Evolutionary conservation across 2,113 vertebrate species (phyloP).

Genomic region (Thamnaconus septentrionalis): DNA sequence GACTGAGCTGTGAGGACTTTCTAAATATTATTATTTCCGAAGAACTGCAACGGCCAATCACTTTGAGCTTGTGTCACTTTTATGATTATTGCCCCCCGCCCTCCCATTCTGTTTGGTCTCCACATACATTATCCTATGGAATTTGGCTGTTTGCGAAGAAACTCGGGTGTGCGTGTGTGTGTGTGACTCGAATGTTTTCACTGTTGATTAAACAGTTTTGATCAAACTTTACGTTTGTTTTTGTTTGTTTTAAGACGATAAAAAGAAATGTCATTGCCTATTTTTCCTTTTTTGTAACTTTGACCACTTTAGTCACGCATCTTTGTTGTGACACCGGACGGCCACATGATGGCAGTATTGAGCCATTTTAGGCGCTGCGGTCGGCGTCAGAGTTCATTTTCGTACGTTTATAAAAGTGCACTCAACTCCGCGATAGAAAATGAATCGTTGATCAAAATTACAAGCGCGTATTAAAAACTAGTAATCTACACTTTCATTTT

Average conservation of each 20-base stretch:
- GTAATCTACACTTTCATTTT: not conserved
- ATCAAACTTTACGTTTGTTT: slow-evolving; percentile 24
- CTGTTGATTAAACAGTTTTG: slow-evolving; percentile 63
- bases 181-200: slow-evolving; percentile 59
- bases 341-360: slow-evolving; percentile 52
- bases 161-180: slow-evolving; percentile 22
- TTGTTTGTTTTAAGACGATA: too few species aligned
- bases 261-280: too few species aligned
- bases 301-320: too few species aligned
- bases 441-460: too few species aligned
- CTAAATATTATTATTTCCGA: slow-evolving; percentile 26
- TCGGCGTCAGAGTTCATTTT: too few species aligned
- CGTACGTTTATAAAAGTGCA: not conserved
- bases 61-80: slow-evolving; percentile 58
- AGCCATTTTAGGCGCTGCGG: slow-evolving; percentile 2
- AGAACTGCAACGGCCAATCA: slow-evolving; percentile 68
- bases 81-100: slow-evolving; percentile 25
- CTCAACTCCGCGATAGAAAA: slow-evolving; percentile 3
- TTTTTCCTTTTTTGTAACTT: too few species aligned
- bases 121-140: slow-evolving; percentile 53
- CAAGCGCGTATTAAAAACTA: too few species aligned
- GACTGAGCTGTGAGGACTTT: slow-evolving; percentile 25
- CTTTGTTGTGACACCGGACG: not conserved
- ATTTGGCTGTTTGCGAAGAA: slow-evolving; percentile 62
- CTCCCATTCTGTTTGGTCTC: slow-evolving; percentile 12